Conservation (phyloP, 2,113 vertebrate genomes). For the Procavia capensis region DNA sequence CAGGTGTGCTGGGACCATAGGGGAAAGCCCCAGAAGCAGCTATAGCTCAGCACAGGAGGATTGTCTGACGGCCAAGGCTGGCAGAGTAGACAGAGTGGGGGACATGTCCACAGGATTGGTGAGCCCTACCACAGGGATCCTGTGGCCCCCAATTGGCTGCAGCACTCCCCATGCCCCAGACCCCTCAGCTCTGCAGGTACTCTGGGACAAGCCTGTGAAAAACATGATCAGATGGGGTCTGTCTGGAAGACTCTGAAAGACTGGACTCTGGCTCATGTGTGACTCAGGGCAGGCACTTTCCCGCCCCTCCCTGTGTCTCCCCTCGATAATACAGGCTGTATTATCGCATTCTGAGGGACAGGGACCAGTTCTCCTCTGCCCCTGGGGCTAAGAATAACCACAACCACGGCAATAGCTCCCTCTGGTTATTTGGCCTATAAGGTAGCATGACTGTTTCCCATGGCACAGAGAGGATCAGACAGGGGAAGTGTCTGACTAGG, state of each 20-base stretch:
- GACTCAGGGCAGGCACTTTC: background rate
- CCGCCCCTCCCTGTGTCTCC: too few relatives aligned
- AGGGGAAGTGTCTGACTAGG: background rate
- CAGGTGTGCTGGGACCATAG: background rate
- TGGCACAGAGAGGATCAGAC: background rate
- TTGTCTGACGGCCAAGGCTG: background rate
- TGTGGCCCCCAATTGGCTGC: background rate
- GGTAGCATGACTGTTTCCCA: background rate
- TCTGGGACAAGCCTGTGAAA: too few relatives aligned
- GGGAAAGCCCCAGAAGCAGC: background rate
- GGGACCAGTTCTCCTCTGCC: background rate
- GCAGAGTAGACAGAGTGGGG: background rate
- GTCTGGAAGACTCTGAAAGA: background rate
- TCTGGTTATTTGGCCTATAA: background rate
- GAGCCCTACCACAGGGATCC: background rate
- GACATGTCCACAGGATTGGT: background rate
- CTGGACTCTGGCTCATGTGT: background rate
- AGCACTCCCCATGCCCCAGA: fast-evolving
- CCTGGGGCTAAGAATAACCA: background rate
- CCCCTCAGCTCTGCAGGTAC: background rate
- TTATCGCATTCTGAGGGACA: background rate
- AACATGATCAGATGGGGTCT: background rate
- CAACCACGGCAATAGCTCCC: background rate
- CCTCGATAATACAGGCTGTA: background rate
- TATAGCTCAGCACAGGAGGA: background rate